These are phyloP conservation scores for Cephus runcator DNA, from an alignment of 2,888 invertebrate species.

Conservation along the genomic window DNA sequence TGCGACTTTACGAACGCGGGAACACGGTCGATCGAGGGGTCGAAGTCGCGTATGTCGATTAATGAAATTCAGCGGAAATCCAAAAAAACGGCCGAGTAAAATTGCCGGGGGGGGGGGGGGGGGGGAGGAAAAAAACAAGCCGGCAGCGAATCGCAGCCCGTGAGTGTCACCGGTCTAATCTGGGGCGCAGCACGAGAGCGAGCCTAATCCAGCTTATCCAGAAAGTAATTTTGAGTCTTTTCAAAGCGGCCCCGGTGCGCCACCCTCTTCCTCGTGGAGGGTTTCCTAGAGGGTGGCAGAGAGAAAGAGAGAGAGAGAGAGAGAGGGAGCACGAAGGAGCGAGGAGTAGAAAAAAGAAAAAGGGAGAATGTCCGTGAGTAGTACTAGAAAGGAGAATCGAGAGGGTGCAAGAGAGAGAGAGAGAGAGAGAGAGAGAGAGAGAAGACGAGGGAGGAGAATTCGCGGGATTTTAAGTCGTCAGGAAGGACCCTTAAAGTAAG, in stretches of 20 bases:
- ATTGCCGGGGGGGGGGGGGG: neutral
- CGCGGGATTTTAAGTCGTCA: slow-evolving; percentile 30
- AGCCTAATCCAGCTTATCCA: slow-evolving; percentile 74
- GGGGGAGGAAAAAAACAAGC: slow-evolving; percentile 29
- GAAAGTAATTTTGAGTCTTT: slow-evolving; percentile 75
- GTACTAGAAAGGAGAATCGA: neutral
- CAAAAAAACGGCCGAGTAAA: neutral
- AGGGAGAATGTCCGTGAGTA: neutral
- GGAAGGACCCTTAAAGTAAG: slow-evolving; percentile 13
- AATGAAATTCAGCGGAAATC: slow-evolving; percentile 16
- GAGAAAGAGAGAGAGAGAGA: slow-evolving; percentile 13
- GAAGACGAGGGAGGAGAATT: slow-evolving; percentile 23
- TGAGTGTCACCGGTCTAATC: slow-evolving; percentile 62
- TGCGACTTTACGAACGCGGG: neutral
- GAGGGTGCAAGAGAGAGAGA: neutral
- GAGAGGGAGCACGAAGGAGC: neutral
- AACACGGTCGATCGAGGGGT: neutral
- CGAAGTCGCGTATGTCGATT: neutral
- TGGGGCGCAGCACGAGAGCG: slow-evolving; percentile 62
- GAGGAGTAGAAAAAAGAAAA: neutral
- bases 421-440: neutral
- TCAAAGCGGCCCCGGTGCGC: slow-evolving; percentile 61
- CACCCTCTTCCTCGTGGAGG: slow-evolving; percentile 14
- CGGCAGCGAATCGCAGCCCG: slow-evolving; percentile 25
- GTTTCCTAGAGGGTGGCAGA: slow-evolving; percentile 4